Evolutionary conservation across 2,797 vertebrate genomes (phyloP), one percentile per base, ranked within the genome.

Genomic region (Hoplostethus atlanticus): DNA sequence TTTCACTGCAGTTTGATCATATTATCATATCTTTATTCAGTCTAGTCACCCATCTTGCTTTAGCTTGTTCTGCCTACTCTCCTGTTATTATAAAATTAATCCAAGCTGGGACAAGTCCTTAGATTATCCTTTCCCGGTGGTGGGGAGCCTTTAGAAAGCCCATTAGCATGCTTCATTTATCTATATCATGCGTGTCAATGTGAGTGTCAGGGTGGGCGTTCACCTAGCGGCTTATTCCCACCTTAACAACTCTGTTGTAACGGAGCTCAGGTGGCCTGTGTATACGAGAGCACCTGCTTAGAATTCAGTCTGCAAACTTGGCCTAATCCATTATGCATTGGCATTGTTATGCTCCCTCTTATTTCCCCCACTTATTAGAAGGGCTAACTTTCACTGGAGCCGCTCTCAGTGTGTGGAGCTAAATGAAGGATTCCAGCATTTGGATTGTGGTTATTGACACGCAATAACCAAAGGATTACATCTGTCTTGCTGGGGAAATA

Each of bases 91-190:
- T 68, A 57, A 73, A 84, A 71, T 65, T 48, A 79, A 79, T 84
- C 73, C 31, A 47, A 77, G 79, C 53, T 67, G 53, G 63, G 63
- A 71, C 40, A 70, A 78, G 56, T 84, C 64, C 70, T 53, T 46
- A 83, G 74, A 88, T 91, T 75, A 86, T 88, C 61, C 68, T 69
- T 68, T 80, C 51, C 76, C 80, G 74, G 82, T 86, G 80, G 77
- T 68, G 64, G 83, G 73, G 81, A 71, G 71, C 68, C 75, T 84
- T 68, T 80, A 71, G 72, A 85, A 90, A 91, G 80, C 83, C 85
- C 84, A 90, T 93, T 90, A 92, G 84, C 82, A 89, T 90, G 90
- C 83, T 87, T 92, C 88, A 92, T 93, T 92, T 93, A 90, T 93
- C 90, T 85, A 83, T 83, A 91, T 91, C 87, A 84, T 74, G 72